A percentile compares a stretch with the other conserved stretches of the same genome.
Conservation (phyloP, 1,140 invertebrate genomes). For the Galleria mellonella region DNA sequence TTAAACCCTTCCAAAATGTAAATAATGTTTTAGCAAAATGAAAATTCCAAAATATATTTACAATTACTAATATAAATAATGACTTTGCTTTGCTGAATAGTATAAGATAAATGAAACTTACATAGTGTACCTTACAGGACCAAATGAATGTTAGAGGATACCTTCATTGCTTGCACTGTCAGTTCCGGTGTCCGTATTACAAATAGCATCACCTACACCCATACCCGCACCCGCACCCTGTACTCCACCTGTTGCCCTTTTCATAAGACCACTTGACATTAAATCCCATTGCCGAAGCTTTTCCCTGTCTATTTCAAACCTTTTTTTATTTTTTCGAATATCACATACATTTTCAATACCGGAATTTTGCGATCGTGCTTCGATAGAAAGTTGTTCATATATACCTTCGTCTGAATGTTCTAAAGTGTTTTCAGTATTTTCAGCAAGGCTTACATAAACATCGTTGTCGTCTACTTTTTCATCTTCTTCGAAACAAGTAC, state of each 20-base stretch:
- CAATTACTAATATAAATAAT: constrained; percentile 25
- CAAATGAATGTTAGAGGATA: constrained; percentile 62
- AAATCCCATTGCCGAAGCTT: constrained; percentile 91
- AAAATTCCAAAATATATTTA: constrained; percentile 47
- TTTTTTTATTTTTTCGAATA: constrained; percentile 26
- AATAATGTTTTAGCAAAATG: constrained; percentile 17
- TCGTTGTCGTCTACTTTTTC: constrained; percentile 71
- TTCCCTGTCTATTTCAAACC: constrained; percentile 86
- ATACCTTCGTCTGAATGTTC: constrained; percentile 60
- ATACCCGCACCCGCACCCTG: constrained; percentile 62
- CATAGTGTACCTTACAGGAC: constrained; percentile 60
- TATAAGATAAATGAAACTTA: constrained; percentile 60
- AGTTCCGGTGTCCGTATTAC: constrained; percentile 51
- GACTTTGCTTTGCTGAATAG: constrained; percentile 58
- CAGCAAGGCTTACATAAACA: constrained; percentile 76
- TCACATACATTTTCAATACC: not conserved
- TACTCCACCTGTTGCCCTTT: constrained; percentile 63
- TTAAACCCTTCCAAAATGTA: constrained; percentile 22
- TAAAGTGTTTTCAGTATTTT: constrained; percentile 28
- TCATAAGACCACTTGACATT: constrained; percentile 84
- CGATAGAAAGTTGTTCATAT: constrained; percentile 64
- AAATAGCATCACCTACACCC: constrained; percentile 56
- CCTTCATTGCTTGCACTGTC: constrained; percentile 63
- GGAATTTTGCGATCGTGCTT: constrained; percentile 20
- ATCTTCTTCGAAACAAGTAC: constrained; percentile 28